Base-by-base conservation (phyloP, 2,113 vertebrate species). In the Cyphomyrus discorhynchus region DNA sequence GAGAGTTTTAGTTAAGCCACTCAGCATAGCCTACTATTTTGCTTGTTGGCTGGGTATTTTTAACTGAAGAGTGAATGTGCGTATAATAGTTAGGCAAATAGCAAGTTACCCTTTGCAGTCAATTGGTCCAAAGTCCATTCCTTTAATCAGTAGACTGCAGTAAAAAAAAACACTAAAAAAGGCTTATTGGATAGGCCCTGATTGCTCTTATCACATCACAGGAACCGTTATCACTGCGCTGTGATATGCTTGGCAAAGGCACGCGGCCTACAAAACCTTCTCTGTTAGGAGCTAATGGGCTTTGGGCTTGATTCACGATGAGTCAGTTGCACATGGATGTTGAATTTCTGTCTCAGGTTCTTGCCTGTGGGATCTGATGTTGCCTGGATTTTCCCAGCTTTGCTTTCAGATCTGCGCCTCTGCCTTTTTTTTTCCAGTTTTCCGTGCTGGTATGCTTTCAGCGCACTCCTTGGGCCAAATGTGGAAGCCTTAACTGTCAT, bases 221-320 rank as follows among this genome's bases (percentile, higher is more conserved):
- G 74, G 31, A 80, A 11, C 10, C 24, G 83, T 50, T 86, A 86
- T 50, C 83, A 50, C 47, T n/a, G 27, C 17, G 19, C 86, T 52
- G 86, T 21, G 86, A 35, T 52, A 19, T 53, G 27, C 15, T 56
- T 35, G 50, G 50, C 19, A 52, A 35, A 35, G 21, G 19, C 52
- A 53, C 17, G 35, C 31, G 1, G 46, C 10, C 15, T 39, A 87
- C 49, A 42, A 87, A 87, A 87, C 27, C 13, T 56, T 31, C 49
- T 87, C 86, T 87, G 86, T 87, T 87, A 39, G n/a, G 31, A 56
- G 85, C 50, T 53, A 87, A 87, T 87, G 62, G 27, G 86, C 50
- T 50, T 53, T 35, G 17, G 27, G 86, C 19, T 39, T 87, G 86
- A 56, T 35, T 56, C 49, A 87, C 27, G 86, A 87, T 87, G 85